Evolutionary conservation across 2,113 vertebrate genomes (phyloP).

Genomic region (Sander vitreus): DNA sequence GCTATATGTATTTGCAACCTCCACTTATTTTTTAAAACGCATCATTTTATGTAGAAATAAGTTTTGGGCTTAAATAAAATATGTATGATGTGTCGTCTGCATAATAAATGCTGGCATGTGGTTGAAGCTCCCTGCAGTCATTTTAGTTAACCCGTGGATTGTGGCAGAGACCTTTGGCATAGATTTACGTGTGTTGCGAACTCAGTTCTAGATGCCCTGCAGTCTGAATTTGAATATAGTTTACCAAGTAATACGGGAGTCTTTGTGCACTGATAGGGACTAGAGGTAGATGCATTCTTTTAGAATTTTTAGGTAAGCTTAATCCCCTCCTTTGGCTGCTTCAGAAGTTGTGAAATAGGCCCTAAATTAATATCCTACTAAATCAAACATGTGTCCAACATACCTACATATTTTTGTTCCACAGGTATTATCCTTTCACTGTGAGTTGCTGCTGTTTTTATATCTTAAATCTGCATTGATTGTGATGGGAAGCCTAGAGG

Average conservation of each 20-base stretch:
- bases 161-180: background rate
- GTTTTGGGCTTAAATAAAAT: background rate
- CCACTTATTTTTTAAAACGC: background rate
- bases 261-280: background rate
- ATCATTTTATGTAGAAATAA: background rate
- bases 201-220: background rate
- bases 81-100: background rate
- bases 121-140: background rate
- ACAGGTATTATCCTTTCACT: background rate
- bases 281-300: background rate
- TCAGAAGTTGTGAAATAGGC: background rate
- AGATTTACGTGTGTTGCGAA: background rate
- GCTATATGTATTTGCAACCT: background rate
- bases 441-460: background rate
- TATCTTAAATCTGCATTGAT: conserved; percentile 21
- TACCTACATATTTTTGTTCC: background rate
- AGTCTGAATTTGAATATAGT: background rate
- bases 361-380: too few relatives aligned
- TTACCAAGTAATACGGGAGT: background rate
- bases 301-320: background rate
- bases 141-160: background rate
- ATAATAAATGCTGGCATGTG: background rate
- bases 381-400: background rate
- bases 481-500: conserved; percentile 45
- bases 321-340: background rate